Conservation (phyloP, 2,888 invertebrate species). For the Drosophila buzzatii region DNA sequence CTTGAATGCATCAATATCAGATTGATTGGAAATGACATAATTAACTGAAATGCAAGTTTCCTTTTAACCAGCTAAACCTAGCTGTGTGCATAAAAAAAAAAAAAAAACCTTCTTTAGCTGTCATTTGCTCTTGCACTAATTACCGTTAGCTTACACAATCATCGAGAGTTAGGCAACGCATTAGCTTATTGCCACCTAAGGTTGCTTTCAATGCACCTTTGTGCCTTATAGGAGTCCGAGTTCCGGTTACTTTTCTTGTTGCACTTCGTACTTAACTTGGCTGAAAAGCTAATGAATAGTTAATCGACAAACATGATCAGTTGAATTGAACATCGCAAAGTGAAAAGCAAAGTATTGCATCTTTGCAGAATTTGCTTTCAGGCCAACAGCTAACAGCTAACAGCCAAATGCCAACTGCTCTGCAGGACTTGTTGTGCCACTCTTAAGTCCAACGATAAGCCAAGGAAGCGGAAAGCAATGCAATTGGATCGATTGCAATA, state of each 20-base stretch:
- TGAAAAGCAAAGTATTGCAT: neutral
- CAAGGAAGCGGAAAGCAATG: slow-evolving; percentile 23
- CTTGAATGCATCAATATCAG: too few relatives aligned
- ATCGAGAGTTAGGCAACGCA: neutral
- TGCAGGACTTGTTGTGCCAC: neutral
- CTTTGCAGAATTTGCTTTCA: neutral
- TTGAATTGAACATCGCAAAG: neutral
- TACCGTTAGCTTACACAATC: neutral
- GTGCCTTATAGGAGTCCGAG: neutral
- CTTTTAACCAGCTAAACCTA: neutral
- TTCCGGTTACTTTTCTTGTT: neutral
- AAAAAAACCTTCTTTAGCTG: neutral
- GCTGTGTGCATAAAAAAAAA: neutral
- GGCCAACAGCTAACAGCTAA: neutral
- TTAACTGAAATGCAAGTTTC: too few relatives aligned
- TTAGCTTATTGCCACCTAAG: neutral
- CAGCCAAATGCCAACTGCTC: neutral
- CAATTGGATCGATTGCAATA: slow-evolving; percentile 22
- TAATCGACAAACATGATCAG: neutral
- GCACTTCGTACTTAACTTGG: neutral
- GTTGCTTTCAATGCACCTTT: neutral
- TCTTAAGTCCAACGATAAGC: slow-evolving; percentile 9
- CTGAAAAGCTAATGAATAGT: neutral
- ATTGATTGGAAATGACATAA: too few relatives aligned
- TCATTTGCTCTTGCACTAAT: neutral